Conservation (phyloP, 2,888 invertebrate genomes). For the Steromphala cineraria region DNA sequence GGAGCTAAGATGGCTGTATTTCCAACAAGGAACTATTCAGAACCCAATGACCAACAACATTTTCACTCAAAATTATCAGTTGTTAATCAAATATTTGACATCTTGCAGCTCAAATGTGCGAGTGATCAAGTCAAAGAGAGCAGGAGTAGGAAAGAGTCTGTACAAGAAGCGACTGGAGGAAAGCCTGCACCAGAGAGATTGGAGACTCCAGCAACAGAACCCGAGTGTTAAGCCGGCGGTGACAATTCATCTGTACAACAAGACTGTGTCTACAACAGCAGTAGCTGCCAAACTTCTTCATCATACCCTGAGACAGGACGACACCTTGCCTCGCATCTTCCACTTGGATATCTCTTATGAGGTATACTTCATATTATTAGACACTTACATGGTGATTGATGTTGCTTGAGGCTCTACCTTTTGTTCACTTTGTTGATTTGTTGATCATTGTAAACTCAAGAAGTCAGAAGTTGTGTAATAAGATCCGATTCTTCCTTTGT, state of each 20-base stretch:
- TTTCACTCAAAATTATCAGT: too few relatives aligned
- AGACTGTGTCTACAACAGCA: conserved; percentile 16
- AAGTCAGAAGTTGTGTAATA: too few relatives aligned
- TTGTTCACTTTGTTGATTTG: neutral
- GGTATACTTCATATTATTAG: conserved; percentile 30
- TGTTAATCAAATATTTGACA: too few relatives aligned
- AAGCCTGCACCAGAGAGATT: conserved; percentile 13
- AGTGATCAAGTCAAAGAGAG: conserved; percentile 48
- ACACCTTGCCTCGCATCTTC: conserved; percentile 37
- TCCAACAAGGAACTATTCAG: too few relatives aligned
- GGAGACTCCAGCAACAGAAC: neutral
- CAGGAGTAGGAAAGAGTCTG: conserved; percentile 57
- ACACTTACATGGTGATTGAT: neutral
- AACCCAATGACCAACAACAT: too few relatives aligned
- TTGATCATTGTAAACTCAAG: neutral
- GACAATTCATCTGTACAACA: conserved; percentile 29
- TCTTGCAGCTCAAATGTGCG: conserved; percentile 46
- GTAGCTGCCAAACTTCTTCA: conserved; percentile 34
- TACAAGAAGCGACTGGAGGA: conserved; percentile 40
- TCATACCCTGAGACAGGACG: conserved; percentile 23
- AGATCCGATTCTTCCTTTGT: too few relatives aligned
- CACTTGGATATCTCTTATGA: conserved; percentile 60
- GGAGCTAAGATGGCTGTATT: too few relatives aligned
- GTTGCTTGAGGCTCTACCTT: neutral
- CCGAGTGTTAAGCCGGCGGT: neutral